Conservation (phyloP, 2,797 vertebrate genomes). For the Muraenolepis orangiensis region DNA sequence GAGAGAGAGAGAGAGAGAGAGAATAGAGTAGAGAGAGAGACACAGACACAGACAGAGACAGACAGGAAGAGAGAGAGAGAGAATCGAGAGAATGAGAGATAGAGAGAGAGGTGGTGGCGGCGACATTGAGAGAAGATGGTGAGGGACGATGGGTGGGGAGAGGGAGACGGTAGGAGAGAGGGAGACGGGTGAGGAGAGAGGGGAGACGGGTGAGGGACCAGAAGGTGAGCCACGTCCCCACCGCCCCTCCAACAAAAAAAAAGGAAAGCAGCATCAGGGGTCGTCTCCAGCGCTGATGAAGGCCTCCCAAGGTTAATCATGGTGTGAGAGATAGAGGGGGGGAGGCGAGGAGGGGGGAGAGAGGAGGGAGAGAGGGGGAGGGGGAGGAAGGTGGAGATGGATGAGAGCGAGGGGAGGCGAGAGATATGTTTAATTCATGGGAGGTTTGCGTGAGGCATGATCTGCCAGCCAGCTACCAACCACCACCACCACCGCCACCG, state of each 20-base stretch:
- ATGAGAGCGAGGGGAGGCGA: conserved; percentile 62
- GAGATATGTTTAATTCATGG: conserved; percentile 78
- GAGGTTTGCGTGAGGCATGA: conserved; percentile 75
- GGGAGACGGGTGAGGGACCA: conserved; percentile 15
- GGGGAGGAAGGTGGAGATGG: conserved; percentile 54
- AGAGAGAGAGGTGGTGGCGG: no score
- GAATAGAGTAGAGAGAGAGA: no score
- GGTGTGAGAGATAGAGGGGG: conserved; percentile 62
- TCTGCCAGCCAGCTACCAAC: conserved; percentile 68
- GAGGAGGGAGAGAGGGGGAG: conserved; percentile 41
- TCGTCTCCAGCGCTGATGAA: conserved; percentile 79
- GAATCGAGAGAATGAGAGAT: no score
- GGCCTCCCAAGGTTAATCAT: conserved; percentile 73
- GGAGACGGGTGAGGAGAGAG: conserved; percentile 32
- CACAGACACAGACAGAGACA: no score
- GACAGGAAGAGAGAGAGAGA: no score
- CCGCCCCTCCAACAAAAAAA: no score
- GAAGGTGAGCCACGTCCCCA: conserved; percentile 38
- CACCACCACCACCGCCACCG: conserved; percentile 50
- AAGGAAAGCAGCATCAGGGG: conserved; percentile 55
- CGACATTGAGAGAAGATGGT: not conserved
- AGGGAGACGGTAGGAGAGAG: conserved; percentile 23
- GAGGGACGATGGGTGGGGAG: conserved; percentile 27
- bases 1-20: no score
- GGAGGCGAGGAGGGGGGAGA: conserved; percentile 40